Evolutionary conservation across 2,888 invertebrate species (phyloP), one percentile per base, ranked within the genome.

Genomic region (Megalurothrips usitatus): DNA sequence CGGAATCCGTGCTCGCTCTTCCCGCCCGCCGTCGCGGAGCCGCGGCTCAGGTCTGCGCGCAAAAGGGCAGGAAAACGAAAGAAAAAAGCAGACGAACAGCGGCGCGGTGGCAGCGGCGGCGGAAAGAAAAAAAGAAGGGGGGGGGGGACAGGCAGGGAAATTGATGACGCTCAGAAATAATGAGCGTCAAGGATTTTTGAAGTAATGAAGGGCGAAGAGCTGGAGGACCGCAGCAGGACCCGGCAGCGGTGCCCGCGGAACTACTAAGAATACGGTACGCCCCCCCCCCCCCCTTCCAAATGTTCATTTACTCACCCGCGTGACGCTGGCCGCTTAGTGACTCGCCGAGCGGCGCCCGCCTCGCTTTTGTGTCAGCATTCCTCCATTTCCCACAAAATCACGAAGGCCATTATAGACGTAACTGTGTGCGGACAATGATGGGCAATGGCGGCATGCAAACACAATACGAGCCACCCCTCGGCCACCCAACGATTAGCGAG

Each of bases 401-500:
- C 68, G 68, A 75, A 75, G 26, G 68, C 68, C 68, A 75, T 75
- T 75, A 75, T 75, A 75, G 68, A 75, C 68, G 68, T 26, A 75
- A 75, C 68, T 75, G 26, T 12, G 68, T 17, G 17, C 58, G 58
- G 58, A 58, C 58, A 58, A 58, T 58, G n/a, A 58, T 14, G n/a
- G 68, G 68, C 26, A 75, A 75, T 75, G 68, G 68, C 23, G 68
- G 23, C 68, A 75, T 75, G 68, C 68, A 75, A 75, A 75, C 68
- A 75, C 68, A 23, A 68, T 23, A 75, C 68, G 23, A 26, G 23
- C 26, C 23, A 75, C 68, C 58, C 19, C 6, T 10, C 26, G 68
- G n/a, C n/a, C n/a, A n/a, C n/a, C 34, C 34, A 43, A 43, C 68
- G 68, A 75, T 75, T 75, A 75, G 68, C 68, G 26, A 26, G 68